phyloP scores from a whole-genome alignment of 23 tunicate species.

The Ascidia mentula region DNA sequence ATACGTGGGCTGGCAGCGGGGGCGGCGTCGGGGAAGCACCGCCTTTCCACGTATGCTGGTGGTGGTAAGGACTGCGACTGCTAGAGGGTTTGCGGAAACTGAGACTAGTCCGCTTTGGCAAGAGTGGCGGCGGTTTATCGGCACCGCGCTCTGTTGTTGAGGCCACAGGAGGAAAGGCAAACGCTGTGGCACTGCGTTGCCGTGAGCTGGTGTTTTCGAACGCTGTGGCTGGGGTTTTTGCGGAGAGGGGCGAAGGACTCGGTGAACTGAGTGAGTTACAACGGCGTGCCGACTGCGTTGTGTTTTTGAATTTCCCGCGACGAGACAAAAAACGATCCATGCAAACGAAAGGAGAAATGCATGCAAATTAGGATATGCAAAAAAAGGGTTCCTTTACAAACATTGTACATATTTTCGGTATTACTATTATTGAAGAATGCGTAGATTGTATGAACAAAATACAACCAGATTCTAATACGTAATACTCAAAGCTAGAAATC shows the following conservation, averaged over 20 bases:
- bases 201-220: not conserved
- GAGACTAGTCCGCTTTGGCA: constrained; percentile 42
- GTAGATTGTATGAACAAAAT: no score
- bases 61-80: not conserved
- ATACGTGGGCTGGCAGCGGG: not conserved
- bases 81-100: constrained; percentile 29
- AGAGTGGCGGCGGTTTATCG: constrained; percentile 35
- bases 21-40: constrained; percentile 5
- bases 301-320: not conserved
- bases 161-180: constrained; percentile 13
- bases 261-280: not conserved
- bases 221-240: not conserved
- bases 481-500: no score
- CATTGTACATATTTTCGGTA: no score
- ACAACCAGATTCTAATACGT: no score
- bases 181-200: not conserved
- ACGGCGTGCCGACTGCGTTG: not conserved
- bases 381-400: no score
- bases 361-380: not conserved
- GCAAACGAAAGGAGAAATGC: not conserved
- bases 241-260: not conserved
- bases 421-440: no score
- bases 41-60: not conserved
- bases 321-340: not conserved
- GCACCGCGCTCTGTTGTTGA: not conserved